These are phyloP conservation scores for Typhlichthys eigenmanni DNA, from an alignment of 2,797 vertebrate genomes.

Conservation along the genomic window DNA sequence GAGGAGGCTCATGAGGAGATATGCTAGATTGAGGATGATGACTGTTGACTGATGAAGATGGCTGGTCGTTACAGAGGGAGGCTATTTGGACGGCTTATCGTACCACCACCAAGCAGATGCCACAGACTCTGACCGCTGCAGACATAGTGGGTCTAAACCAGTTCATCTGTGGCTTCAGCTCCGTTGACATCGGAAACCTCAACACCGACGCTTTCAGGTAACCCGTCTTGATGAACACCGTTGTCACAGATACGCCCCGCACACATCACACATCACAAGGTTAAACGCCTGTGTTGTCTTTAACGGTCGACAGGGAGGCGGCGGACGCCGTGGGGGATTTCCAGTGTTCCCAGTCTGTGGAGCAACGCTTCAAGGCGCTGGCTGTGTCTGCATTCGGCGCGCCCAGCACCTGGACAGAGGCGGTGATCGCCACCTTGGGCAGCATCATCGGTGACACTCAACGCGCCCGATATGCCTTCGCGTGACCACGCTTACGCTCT, in stretches of 20 bases:
- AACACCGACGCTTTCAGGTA: slow-evolving; percentile 61
- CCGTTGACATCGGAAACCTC: slow-evolving; percentile 55
- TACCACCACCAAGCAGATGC: slow-evolving; percentile 37
- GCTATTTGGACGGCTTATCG: slow-evolving; percentile 56
- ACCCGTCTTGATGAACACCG: not conserved
- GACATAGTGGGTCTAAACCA: slow-evolving; percentile 62
- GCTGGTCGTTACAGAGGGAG: slow-evolving; percentile 49
- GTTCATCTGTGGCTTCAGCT: slow-evolving; percentile 75
- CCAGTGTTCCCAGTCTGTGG: slow-evolving; percentile 40
- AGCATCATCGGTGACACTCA: slow-evolving; percentile 66
- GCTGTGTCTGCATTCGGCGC: slow-evolving; percentile 52
- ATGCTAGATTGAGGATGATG: not conserved
- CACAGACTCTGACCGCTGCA: slow-evolving; percentile 36
- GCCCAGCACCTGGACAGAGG: slow-evolving; percentile 58
- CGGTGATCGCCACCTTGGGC: slow-evolving; percentile 53
- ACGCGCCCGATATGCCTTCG: too few species aligned
- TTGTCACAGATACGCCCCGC: not conserved
- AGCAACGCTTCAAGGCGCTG: slow-evolving; percentile 49
- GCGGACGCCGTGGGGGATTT: slow-evolving; percentile 53
- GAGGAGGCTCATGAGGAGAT: too few species aligned
- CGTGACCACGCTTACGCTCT: too few species aligned
- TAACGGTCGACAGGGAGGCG: slow-evolving; percentile 64
- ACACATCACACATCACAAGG: not conserved
- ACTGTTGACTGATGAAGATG: not conserved
- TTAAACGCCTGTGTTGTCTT: not conserved